phyloP scores from a whole-genome alignment of 2,888 invertebrate species.

The Brachypalpus laphriformis region DNA sequence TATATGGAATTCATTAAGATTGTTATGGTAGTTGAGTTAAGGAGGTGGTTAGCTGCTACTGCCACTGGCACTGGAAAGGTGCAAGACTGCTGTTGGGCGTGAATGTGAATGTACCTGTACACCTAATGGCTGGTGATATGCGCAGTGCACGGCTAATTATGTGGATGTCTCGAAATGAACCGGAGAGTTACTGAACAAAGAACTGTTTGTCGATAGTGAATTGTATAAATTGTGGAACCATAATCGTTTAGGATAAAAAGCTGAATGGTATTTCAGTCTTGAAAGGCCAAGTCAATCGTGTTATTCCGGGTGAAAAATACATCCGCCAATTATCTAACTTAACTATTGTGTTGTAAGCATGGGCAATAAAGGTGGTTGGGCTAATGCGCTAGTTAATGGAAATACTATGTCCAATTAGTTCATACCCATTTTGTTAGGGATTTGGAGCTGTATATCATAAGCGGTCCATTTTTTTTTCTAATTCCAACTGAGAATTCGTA shows the following conservation, averaged over 20 bases:
- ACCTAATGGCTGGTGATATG: constrained; percentile 68
- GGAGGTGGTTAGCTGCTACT: constrained; percentile 40
- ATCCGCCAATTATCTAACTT: background rate
- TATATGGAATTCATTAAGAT: constrained; percentile 74
- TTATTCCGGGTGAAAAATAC: constrained; percentile 1
- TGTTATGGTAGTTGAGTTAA: constrained; percentile 62
- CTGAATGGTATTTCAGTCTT: constrained; percentile 5
- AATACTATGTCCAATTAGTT: background rate
- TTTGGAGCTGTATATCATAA: no score
- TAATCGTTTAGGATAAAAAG: constrained; percentile 8
- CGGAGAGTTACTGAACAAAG: constrained; percentile 17
- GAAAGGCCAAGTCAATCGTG: background rate
- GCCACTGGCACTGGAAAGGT: background rate
- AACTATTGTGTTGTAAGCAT: background rate
- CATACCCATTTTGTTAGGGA: no score
- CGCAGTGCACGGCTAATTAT: constrained; percentile 64
- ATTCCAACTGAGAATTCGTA: no score
- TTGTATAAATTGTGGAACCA: constrained; percentile 19
- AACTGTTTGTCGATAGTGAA: constrained; percentile 31
- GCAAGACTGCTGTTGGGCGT: constrained; percentile 55
- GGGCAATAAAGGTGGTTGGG: background rate
- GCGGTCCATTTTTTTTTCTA: no score
- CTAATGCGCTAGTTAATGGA: background rate
- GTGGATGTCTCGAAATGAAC: constrained; percentile 30
- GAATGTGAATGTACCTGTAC: constrained; percentile 71